phyloP scores from a whole-genome alignment of 2,888 invertebrate species.

The Bembecia ichneumoniformis region DNA sequence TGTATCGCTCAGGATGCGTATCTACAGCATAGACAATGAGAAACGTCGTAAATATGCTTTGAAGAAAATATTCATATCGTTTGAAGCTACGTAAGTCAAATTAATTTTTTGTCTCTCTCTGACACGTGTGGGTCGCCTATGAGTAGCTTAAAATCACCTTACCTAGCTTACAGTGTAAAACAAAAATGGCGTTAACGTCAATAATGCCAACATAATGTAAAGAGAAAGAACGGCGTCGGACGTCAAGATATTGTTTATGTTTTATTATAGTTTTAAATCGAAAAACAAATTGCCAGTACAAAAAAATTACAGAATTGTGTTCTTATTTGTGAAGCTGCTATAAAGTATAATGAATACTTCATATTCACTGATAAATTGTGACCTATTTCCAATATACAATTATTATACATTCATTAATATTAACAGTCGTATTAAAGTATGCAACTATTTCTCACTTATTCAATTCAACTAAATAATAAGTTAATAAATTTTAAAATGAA shows the following conservation, averaged over 20 bases:
- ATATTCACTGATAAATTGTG: too few relatives aligned
- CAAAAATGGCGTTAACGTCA: constrained; percentile 73
- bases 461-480: too few relatives aligned
- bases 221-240: constrained; percentile 66
- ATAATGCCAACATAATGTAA: constrained; percentile 49
- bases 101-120: constrained; percentile 46
- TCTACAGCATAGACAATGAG: constrained; percentile 72
- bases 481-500: too few relatives aligned
- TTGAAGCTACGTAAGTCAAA: constrained; percentile 50
- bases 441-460: too few relatives aligned
- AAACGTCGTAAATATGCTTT: constrained; percentile 73
- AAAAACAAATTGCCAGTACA: neutral
- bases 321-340: neutral
- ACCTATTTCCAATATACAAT: too few relatives aligned
- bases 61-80: constrained; percentile 68
- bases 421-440: too few relatives aligned
- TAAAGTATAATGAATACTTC: too few relatives aligned
- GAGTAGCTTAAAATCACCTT: constrained; percentile 62
- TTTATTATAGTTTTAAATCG: constrained; percentile 33
- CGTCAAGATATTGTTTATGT: constrained; percentile 62
- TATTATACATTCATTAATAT: too few relatives aligned
- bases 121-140: constrained; percentile 37
- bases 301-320: neutral
- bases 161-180: constrained; percentile 64
- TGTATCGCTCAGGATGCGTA: constrained; percentile 72